Evolutionary conservation across 2,797 vertebrate genomes (phyloP).

Genomic region (Gallinago solitaria): DNA sequence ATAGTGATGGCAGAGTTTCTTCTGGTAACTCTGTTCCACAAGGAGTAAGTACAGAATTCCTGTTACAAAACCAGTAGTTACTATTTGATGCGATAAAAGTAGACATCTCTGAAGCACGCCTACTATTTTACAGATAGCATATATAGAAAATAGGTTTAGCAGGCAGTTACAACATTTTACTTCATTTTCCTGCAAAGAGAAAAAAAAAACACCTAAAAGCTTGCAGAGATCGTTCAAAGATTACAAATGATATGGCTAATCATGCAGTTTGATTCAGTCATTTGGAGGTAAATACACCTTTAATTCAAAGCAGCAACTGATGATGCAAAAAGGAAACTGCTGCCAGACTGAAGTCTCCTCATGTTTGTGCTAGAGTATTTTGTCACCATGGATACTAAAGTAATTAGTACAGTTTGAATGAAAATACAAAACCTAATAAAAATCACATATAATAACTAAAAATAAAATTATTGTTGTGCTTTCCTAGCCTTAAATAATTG

Average conservation of each 20-base stretch:
- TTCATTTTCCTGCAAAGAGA: not conserved
- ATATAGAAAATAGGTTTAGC: not conserved
- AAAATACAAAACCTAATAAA: not conserved
- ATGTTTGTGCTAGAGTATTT: not conserved
- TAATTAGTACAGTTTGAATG: not conserved
- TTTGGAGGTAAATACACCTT: not conserved
- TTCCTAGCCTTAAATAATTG: not conserved
- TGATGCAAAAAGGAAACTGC: not conserved
- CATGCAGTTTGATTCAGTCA: not conserved
- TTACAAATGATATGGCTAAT: not conserved
- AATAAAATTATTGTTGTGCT: not conserved
- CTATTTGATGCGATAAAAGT: not conserved
- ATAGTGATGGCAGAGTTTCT: fast-evolving
- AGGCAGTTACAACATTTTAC: not conserved
- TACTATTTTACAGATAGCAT: not conserved
- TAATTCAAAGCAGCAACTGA: not conserved
- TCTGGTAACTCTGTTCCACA: not conserved
- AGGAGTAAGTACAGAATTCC: not conserved
- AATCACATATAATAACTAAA: not conserved
- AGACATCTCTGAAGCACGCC: fast-evolving
- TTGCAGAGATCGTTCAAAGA: not conserved
- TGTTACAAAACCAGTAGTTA: not conserved
- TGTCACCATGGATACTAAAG: not conserved
- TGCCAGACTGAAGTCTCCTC: not conserved
- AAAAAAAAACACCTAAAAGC: not conserved